Percentiles rank a stretch among this genome's conserved stretches.
These are phyloP conservation scores for Polyommatus iphigenia DNA, from an alignment of 2,888 invertebrate species.

Conservation along the genomic window DNA sequence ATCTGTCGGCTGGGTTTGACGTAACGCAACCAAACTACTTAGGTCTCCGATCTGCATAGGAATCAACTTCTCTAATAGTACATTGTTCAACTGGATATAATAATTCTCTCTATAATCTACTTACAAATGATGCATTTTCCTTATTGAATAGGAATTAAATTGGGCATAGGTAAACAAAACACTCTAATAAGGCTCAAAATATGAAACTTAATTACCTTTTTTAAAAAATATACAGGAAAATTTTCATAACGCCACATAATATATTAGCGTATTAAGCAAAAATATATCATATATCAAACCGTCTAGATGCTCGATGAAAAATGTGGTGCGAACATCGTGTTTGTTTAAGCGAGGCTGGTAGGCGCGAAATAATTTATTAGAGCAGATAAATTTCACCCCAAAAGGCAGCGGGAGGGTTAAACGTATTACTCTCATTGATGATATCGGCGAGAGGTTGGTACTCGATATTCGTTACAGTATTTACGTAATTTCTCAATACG, in stretches of 20 bases:
- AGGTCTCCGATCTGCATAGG: no score
- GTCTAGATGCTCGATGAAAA: conserved; percentile 54
- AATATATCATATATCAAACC: conserved; percentile 22
- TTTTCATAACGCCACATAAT: not conserved
- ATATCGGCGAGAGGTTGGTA: conserved; percentile 47
- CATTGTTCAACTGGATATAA: no score
- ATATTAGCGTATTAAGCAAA: conserved; percentile 12
- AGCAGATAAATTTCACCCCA: conserved; percentile 66
- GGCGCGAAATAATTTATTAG: conserved; percentile 64
- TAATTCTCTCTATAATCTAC: no score
- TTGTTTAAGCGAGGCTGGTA: conserved; percentile 64
- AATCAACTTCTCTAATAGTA: no score
- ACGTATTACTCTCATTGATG: conserved; percentile 58
- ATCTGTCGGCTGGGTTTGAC: no score
- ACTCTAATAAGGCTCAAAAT: no score
- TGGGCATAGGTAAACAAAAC: no score
- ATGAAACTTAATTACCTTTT: not conserved
- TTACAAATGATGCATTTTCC: no score
- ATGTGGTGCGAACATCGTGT: conserved; percentile 67
- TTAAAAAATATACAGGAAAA: not conserved
- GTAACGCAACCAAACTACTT: no score
- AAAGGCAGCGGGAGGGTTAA: conserved; percentile 50
- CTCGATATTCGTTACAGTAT: conserved; percentile 8
- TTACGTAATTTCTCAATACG: not conserved
- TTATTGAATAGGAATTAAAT: no score